Percentiles rank a stretch among this genome's conserved stretches.
phyloP scores from a whole-genome alignment of 2,113 vertebrate genomes.

The Thamnaconus septentrionalis region DNA sequence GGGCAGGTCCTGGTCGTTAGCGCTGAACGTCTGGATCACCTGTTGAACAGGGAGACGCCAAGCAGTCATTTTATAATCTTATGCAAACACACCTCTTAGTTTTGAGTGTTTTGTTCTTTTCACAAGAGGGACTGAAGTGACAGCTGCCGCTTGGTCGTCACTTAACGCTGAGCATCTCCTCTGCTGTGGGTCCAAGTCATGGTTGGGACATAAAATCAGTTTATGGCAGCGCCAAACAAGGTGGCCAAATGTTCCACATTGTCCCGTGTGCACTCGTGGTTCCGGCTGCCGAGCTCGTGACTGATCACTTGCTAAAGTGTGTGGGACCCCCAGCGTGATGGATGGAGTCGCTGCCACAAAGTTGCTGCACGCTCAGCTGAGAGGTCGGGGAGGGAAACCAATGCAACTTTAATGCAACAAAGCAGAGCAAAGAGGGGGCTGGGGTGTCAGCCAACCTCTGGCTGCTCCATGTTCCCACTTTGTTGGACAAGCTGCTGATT shows the following conservation, averaged over 20 bases:
- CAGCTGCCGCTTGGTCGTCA: no score
- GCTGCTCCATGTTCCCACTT: no score
- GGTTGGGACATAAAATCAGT: no score
- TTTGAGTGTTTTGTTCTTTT: no score
- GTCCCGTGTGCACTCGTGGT: neutral
- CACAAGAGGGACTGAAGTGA: neutral
- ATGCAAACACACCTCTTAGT: no score
- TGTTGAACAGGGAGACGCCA: conserved; percentile 52
- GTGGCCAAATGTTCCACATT: conserved; percentile 7
- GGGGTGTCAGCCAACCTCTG: no score
- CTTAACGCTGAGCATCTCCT: no score
- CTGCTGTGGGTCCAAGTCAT: no score
- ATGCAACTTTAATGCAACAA: conserved; percentile 4
- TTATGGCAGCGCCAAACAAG: conserved; percentile 6
- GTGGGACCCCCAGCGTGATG: conserved; percentile 25
- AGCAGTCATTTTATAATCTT: no score
- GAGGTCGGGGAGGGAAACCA: conserved; percentile 15
- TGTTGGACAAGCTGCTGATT: no score
- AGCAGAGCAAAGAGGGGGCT: no score
- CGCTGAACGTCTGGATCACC: conserved; percentile 92
- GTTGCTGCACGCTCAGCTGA: conserved; percentile 21
- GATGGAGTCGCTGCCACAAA: conserved; percentile 30
- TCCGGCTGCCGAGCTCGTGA: conserved; percentile 22
- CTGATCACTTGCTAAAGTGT: conserved; percentile 34
- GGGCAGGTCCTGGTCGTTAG: conserved; percentile 88